Base-by-base conservation (phyloP, 2,113 vertebrate species). In the Bubalus kerabau region DNA sequence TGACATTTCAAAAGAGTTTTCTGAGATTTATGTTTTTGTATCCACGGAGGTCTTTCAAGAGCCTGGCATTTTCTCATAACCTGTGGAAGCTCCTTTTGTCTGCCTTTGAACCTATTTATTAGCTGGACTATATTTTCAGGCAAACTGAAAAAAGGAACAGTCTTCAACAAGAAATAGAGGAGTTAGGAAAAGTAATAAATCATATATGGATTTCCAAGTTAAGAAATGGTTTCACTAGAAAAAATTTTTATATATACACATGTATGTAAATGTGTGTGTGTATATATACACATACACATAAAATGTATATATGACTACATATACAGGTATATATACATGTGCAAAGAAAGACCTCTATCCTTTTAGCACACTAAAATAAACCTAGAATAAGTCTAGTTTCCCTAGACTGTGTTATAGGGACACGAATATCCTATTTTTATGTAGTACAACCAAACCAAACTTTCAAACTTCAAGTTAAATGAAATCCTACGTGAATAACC, bases 1-100 rank as follows among this genome's bases (percentile, higher is more conserved):
- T 92, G 97, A 52, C 98, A 97, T 98, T 98, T 98, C 98, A 98
- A 98, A 98, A 97, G 97, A 92, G 60, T 10, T 87, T 28, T 26
- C 87, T 56, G 78, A 97, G 97, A 98, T 97, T 98, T 98, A 98
- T 96, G 95, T 26, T 81, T 87, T 56, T 60, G 21, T 92, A 91
- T 93, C 96, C 21, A 0, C 23, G 89, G 92, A 98, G 95, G 93
- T 95, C 95, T 97, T 96, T 93, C 82, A 54, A 86, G 90, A 95
- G 67, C 84, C 90, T 13, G 1, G 67, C 43, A 90, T 97, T 95
- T 94, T 95, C 96, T 98, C 97, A 94, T 96, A 95, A 97, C 93
- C 96, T 90, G 36, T 76, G 78, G 94, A 92, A 88, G 81, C 21
- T 92, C 30, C 95, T 84, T 96, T 92, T 71, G 87, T 93, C 93